Conservation (phyloP, 2,113 vertebrate species). For the Xenus cinereus region DNA sequence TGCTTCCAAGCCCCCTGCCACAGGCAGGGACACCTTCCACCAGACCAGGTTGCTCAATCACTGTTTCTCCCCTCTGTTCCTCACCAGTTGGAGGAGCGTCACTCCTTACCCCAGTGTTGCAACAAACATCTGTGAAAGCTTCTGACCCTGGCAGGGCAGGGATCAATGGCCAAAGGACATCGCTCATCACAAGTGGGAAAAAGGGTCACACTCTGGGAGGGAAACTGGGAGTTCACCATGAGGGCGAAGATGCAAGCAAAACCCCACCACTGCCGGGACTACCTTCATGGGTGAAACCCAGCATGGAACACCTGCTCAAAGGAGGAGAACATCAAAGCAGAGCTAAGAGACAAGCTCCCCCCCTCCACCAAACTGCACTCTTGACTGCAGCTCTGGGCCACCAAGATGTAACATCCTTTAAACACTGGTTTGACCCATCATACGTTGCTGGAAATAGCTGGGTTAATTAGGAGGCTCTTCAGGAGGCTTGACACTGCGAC, state of each 20-base stretch:
- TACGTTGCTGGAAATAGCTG: neutral
- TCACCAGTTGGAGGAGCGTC: accelerated
- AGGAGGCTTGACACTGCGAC: neutral
- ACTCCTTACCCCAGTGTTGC: neutral
- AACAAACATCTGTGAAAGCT: neutral
- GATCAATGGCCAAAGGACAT: neutral
- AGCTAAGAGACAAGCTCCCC: too few species aligned
- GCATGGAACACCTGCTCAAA: neutral
- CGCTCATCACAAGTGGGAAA: neutral
- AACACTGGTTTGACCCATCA: neutral
- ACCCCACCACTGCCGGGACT: neutral
- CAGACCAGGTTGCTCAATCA: neutral
- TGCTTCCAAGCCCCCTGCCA: neutral
- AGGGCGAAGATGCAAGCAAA: neutral
- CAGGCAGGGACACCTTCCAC: neutral
- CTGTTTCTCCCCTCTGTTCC: neutral
- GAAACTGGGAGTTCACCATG: accelerated
- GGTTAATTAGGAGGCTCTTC: neutral
- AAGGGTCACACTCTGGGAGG: neutral
- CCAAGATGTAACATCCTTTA: neutral
- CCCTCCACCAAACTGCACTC: neutral
- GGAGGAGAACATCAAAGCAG: neutral
- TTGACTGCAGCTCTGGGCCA: neutral
- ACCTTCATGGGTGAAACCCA: neutral
- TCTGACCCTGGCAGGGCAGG: neutral